Percentiles rank a stretch among this genome's conserved stretches.
These are phyloP conservation scores for Fragum whitleyi DNA, from an alignment of 2,888 invertebrate species.

Conservation along the genomic window DNA sequence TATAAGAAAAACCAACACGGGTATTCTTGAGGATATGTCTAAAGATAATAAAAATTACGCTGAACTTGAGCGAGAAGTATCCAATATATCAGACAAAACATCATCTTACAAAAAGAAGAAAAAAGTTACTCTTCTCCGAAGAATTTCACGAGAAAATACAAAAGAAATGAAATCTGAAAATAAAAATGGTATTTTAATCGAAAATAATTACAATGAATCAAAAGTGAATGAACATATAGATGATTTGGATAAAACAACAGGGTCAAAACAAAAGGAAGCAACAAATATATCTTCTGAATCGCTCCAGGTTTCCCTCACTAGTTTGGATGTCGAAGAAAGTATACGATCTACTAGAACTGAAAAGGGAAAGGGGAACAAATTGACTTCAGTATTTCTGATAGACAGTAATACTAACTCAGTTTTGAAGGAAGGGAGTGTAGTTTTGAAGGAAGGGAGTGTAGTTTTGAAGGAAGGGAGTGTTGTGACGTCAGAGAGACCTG, in stretches of 20 bases:
- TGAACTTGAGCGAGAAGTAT: conserved; percentile 3
- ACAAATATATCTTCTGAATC: conserved; percentile 10
- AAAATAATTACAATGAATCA: neutral
- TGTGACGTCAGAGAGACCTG: conserved; percentile 7
- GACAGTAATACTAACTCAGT: neutral
- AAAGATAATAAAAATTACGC: neutral
- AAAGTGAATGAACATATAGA: neutral
- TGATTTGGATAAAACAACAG: neutral
- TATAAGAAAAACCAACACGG: neutral
- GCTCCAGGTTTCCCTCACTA: neutral
- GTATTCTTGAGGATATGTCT: neutral
- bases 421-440: conserved; percentile 2
- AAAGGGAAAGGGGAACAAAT: neutral
- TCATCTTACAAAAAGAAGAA: conserved; percentile 2
- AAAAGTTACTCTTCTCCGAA: neutral
- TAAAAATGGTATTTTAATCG: neutral
- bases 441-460: conserved; percentile 9
- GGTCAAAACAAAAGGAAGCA: neutral
- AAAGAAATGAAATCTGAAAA: neutral
- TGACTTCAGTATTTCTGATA: neutral
- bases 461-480: conserved; percentile 10
- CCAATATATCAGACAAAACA: neutral
- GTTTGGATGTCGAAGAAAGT: neutral
- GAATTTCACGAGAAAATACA: conserved; percentile 13
- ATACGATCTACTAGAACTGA: neutral